A percentile compares a stretch with the other conserved stretches of the same genome.
Evolutionary conservation across 64 coral and sea anemone genomes (phyloP).

Genomic region (Dendronephthya gigantea): DNA sequence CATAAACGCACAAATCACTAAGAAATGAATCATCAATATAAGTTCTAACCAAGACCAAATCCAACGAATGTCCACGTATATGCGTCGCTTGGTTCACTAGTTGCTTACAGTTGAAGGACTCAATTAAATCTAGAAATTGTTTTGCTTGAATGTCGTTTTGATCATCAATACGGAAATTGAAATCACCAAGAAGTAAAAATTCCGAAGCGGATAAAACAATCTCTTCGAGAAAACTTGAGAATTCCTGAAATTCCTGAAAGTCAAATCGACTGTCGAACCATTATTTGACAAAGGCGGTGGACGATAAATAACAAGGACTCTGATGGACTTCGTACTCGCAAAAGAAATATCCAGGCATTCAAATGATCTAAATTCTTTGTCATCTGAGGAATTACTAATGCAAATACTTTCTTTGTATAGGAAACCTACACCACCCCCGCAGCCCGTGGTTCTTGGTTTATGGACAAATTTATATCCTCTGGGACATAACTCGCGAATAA

Average conservation of each 20-base stretch:
- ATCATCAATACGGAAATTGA: neutral
- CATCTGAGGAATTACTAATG: neutral
- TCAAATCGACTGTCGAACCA: neutral
- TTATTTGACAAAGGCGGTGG: neutral
- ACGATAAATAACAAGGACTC: slow-evolving; percentile 2
- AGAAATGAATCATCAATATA: slow-evolving; percentile 28
- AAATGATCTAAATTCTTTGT: neutral
- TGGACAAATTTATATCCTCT: neutral
- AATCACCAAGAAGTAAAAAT: neutral
- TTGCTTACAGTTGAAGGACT: neutral
- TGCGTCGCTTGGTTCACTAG: neutral
- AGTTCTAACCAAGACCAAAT: slow-evolving; percentile 10
- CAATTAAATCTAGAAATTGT: slow-evolving; percentile 18
- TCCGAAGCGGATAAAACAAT: slow-evolving; percentile 11
- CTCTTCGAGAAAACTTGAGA: slow-evolving; percentile 12
- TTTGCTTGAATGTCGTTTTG: neutral
- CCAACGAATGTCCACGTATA: neutral
- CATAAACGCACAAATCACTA: neutral
- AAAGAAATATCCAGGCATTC: neutral
- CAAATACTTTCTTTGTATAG: slow-evolving; percentile 16
- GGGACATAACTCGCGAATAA: neutral
- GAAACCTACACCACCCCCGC: slow-evolving; percentile 17
- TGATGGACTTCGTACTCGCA: neutral
- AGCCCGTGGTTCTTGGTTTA: neutral
- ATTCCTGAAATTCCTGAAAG: slow-evolving; percentile 1